These are phyloP conservation scores for Pollenia labialis DNA, from an alignment of 2,888 invertebrate genomes.

Conservation along the genomic window DNA sequence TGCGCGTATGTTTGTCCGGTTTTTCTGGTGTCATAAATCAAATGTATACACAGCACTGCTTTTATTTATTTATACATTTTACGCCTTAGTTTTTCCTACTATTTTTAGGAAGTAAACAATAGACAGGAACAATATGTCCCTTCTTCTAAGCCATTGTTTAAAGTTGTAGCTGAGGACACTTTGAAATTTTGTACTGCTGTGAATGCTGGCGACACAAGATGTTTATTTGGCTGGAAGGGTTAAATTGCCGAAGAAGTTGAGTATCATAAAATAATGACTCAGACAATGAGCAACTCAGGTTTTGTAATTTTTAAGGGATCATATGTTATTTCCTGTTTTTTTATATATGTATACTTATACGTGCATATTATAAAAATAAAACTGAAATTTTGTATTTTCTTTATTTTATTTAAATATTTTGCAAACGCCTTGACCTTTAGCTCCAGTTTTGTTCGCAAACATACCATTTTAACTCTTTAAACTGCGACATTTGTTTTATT, in stretches of 20 bases:
- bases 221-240: conserved; percentile 59
- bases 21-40: conserved; percentile 65
- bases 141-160: background rate
- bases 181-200: conserved; percentile 10
- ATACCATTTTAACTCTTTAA: conserved; percentile 7
- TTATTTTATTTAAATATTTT: background rate
- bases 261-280: conserved; percentile 49
- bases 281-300: conserved; percentile 39
- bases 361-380: background rate
- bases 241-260: conserved; percentile 37
- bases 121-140: conserved; percentile 15
- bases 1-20: conserved; percentile 31
- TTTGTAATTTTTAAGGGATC: background rate
- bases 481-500: background rate
- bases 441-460: conserved; percentile 1
- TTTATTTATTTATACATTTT: conserved; percentile 62
- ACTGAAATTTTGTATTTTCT: background rate
- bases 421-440: conserved; percentile 36
- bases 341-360: background rate
- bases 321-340: background rate
- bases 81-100: conserved; percentile 58
- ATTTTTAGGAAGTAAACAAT: conserved; percentile 38
- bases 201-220: conserved; percentile 14
- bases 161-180: background rate
- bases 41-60: background rate